Evolutionary conservation across 2,113 vertebrate genomes (phyloP).

Genomic region (Monarcha castaneiventris): DNA sequence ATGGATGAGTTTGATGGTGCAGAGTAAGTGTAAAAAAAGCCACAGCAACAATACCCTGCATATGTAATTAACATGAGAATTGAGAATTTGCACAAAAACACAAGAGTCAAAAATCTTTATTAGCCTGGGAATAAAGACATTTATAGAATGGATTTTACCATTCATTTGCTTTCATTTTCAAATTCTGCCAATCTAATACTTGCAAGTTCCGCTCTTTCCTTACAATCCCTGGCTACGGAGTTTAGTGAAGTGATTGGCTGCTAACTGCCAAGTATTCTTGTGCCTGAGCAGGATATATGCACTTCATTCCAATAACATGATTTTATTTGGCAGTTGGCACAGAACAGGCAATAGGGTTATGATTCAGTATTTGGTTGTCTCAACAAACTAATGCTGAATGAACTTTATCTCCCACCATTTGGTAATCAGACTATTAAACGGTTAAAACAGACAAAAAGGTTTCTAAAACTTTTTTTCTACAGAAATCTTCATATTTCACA

Average conservation of each 20-base stretch:
- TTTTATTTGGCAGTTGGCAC: background rate
- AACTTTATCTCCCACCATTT: background rate
- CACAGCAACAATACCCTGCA: background rate
- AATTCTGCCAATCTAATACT: background rate
- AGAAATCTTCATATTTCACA: background rate
- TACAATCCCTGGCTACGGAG: fast-evolving
- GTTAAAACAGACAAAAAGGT: background rate
- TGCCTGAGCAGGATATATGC: background rate
- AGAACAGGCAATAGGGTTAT: background rate
- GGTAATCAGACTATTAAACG: background rate
- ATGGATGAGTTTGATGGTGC: background rate
- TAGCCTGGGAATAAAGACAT: background rate
- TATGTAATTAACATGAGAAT: background rate
- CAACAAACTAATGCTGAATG: background rate
- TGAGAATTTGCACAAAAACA: background rate
- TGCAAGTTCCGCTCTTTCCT: background rate
- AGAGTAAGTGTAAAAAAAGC: background rate
- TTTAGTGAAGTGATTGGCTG: background rate
- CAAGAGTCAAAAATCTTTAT: background rate
- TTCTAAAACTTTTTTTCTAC: background rate
- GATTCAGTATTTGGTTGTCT: background rate
- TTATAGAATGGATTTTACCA: background rate
- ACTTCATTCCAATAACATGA: background rate
- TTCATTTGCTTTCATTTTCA: background rate
- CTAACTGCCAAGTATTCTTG: background rate